phyloP scores from a whole-genome alignment of 1,140 invertebrate species.

The Philotrypesis tridentata region DNA sequence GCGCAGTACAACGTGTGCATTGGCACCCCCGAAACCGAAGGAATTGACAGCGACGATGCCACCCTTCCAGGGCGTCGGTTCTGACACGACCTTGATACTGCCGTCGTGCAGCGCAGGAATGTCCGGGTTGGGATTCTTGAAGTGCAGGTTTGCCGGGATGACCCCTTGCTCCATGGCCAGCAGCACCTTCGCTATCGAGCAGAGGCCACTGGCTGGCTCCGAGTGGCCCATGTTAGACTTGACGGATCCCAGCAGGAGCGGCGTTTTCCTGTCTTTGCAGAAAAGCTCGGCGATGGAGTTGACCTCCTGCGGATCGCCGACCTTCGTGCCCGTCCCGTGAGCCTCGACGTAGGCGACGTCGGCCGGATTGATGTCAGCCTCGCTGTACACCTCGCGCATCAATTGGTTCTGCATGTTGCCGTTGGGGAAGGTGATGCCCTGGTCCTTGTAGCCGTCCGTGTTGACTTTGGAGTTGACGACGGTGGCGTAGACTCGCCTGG shows the following conservation, averaged over 20 bases:
- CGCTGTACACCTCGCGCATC: constrained; percentile 89
- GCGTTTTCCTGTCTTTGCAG: constrained; percentile 86
- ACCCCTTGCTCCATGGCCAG: constrained; percentile 91
- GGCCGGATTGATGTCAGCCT: constrained; percentile 85
- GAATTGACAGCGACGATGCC: constrained; percentile 93
- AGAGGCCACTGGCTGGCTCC: constrained; percentile 93
- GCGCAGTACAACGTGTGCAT: constrained; percentile 91
- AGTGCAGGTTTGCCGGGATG: constrained; percentile 95
- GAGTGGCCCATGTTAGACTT: constrained; percentile 99
- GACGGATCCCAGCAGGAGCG: constrained; percentile 93
- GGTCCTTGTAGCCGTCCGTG: constrained; percentile 90
- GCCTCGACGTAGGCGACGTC: constrained; percentile 93
- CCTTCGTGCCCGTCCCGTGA: constrained; percentile 96
- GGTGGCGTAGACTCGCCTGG: constrained; percentile 89
- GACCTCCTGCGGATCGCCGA: constrained; percentile 96
- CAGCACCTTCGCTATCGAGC: constrained; percentile 91
- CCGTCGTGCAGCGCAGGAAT: constrained; percentile 92
- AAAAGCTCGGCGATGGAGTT: constrained; percentile 95
- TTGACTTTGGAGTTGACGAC: constrained; percentile 91
- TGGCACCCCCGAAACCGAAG: constrained; percentile 98
- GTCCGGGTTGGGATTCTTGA: constrained; percentile 87
- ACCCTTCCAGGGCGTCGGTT: constrained; percentile 87
- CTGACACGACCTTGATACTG: constrained; percentile 87
- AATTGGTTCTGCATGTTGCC: constrained; percentile 90
- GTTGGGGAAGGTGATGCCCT: constrained; percentile 93